phyloP scores from a whole-genome alignment of 1,140 invertebrate genomes.

The Camponotus pennsylvanicus region DNA sequence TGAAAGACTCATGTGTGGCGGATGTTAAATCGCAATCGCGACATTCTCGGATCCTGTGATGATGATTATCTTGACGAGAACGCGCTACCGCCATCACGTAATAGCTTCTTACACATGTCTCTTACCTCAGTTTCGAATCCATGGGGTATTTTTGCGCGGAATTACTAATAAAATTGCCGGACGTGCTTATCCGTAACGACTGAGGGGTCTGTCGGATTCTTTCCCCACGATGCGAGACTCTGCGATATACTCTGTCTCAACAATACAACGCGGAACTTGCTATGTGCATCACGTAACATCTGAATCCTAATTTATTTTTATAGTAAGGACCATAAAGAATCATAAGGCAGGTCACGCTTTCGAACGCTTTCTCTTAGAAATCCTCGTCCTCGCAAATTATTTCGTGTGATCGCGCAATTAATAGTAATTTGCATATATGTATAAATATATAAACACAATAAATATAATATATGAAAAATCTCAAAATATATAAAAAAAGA shows the following conservation, averaged over 20 bases:
- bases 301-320: constrained; percentile 44
- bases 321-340: not conserved
- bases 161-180: constrained; percentile 62
- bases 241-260: constrained; percentile 7
- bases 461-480: not conserved
- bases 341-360: not conserved
- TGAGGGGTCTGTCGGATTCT: constrained; percentile 15
- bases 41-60: not conserved
- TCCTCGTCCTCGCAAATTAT: not conserved
- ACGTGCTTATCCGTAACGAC: constrained; percentile 60
- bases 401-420: not conserved
- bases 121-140: not conserved
- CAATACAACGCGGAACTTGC: constrained; percentile 47
- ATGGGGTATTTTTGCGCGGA: constrained; percentile 19
- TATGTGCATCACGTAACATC: not conserved
- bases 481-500: not conserved
- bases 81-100: constrained; percentile 24
- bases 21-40: constrained; percentile 18
- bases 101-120: not conserved
- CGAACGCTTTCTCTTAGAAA: not conserved
- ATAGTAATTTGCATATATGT: not conserved
- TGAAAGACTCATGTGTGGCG: constrained; percentile 3
- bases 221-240: constrained; percentile 42
- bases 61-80: constrained; percentile 33
- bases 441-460: not conserved